Conservation (phyloP, 37 sponge, comb jelly and placozoan genomes). For the Ephydatia muelleri region DNA sequence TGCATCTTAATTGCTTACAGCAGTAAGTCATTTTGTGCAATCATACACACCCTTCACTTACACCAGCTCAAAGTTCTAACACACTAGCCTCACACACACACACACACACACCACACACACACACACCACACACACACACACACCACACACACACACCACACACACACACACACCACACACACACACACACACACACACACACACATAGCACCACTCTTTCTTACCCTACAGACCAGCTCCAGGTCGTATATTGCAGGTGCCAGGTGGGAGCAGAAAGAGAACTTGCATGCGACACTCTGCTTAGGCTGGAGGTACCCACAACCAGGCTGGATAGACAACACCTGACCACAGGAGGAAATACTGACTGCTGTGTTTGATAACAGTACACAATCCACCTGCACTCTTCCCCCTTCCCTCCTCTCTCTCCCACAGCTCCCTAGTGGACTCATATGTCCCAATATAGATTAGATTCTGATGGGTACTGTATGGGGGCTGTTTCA, state of each 20-base stretch:
- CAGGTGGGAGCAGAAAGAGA: slow-evolving; percentile 42
- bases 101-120: too few relatives aligned
- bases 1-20: too few relatives aligned
- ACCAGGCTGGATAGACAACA: slow-evolving; percentile 48
- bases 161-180: background rate
- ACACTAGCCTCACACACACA: too few relatives aligned
- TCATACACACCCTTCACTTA: too few relatives aligned
- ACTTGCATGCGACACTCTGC: slow-evolving; percentile 23
- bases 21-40: too few relatives aligned
- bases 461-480: background rate
- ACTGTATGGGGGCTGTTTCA: too few relatives aligned
- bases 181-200: slow-evolving; percentile 10
- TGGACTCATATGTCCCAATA: background rate
- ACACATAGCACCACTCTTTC: background rate
- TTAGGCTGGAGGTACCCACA: slow-evolving; percentile 73
- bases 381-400: background rate
- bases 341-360: slow-evolving; percentile 35
- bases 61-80: too few relatives aligned
- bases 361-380: too few relatives aligned
- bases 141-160: too few relatives aligned
- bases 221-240: slow-evolving; percentile 58
- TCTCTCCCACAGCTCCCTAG: slow-evolving; percentile 14
- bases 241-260: slow-evolving; percentile 54
- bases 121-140: too few relatives aligned
- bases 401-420: background rate